Evolutionary conservation across 2,113 vertebrate species (phyloP), one percentile per base, ranked within the genome.

Genomic region (Pardalotus punctatus): DNA sequence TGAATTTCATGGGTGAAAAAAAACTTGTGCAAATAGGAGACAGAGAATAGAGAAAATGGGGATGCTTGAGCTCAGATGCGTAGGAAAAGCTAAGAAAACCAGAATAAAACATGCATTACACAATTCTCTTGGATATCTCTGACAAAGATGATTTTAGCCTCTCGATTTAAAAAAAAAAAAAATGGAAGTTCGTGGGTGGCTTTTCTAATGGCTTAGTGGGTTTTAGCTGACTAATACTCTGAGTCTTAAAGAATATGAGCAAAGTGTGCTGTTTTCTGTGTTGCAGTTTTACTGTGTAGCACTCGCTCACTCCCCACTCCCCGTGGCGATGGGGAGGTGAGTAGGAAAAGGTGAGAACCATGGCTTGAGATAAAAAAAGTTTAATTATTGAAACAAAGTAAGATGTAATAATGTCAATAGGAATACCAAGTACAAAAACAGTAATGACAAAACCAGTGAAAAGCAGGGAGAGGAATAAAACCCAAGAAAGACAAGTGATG

Each of bases 151-250:
- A 67, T 53, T 74, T 91, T 91, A 91, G 28, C 40, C 54, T 87
- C 87, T 71, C 5, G 1, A 60, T 87, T 74, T 9, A 6, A 81
- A 90, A 79, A 78, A 48, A 70, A 58, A 35, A 28, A 57, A 42
- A 31, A 43, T 92, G 50, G 53, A 95, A 94, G 78, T 80, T 73
- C 9, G 94, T 96, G 84, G 95, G 96, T 87, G 93, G 91, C 71
- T 93, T 94, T 96, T 89, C 78, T 87, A 73, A 94, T 82, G 88
- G 58, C 86, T 93, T 76, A 88, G 90, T 95, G 74, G 94, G 84
- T 95, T 96, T 96, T 94, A 83, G 81, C 95, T 96, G 93, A 96
- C 89, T 95, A 96, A 95, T 89, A 36, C 81, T 74, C 93, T 81
- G 89, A 91, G 57, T 91, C 58, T 93, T 76, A 40, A 93, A 69